Percentiles rank a stretch among this genome's conserved stretches.
phyloP scores from a whole-genome alignment of 2,113 vertebrate genomes.

The Gopherus evgoodei region DNA sequence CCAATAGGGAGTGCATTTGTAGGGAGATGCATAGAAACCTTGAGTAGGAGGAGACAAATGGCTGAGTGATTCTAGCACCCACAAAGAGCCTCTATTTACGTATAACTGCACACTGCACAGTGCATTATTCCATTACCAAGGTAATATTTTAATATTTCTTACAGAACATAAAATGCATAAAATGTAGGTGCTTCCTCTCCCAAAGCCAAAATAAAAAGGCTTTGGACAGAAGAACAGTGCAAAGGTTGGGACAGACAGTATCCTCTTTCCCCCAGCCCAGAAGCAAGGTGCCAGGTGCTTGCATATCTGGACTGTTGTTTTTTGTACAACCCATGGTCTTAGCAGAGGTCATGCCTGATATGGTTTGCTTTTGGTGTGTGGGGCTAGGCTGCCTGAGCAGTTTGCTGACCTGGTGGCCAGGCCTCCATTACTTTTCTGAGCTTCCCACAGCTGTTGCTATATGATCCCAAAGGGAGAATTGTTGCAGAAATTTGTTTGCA shows the following conservation, averaged over 20 bases:
- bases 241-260: not conserved
- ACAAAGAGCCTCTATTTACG: not conserved
- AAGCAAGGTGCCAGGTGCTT: not conserved
- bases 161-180: not conserved
- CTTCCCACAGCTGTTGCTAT: not conserved
- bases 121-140: not conserved
- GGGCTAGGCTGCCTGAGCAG: not conserved
- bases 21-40: too few species aligned
- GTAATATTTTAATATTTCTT: not conserved
- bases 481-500: too few species aligned
- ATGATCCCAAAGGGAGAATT: too few species aligned
- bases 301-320: too few species aligned
- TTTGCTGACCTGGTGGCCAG: not conserved
- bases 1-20: too few species aligned
- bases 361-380: not conserved
- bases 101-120: not conserved
- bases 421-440: not conserved
- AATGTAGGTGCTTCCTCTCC: not conserved
- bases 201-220: not conserved
- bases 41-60: too few species aligned
- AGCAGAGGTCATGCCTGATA: not conserved
- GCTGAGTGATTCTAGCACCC: not conserved
- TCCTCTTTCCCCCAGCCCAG: not conserved
- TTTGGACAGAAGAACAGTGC: not conserved
- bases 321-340: too few species aligned